These are phyloP conservation scores for Talpa occidentalis DNA, from an alignment of 2,113 vertebrate genomes.

Conservation along the genomic window DNA sequence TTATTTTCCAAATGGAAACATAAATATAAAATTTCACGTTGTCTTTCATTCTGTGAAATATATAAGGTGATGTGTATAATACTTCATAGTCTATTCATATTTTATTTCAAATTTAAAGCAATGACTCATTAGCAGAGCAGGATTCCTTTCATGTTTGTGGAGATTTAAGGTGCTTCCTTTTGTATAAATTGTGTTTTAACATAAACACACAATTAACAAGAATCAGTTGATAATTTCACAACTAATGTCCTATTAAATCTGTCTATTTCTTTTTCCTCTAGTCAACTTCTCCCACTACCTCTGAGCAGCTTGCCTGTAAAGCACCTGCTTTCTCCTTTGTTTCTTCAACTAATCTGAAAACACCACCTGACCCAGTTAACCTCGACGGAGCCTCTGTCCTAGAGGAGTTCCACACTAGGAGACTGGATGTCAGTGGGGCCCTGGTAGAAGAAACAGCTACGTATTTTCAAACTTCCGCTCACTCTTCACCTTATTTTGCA, in stretches of 20 bases:
- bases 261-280: constrained; percentile 85
- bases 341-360: constrained; percentile 87
- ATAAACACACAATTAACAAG: constrained; percentile 41
- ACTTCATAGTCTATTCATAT: not conserved
- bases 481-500: constrained; percentile 62
- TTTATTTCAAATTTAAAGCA: constrained; percentile 52
- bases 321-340: constrained; percentile 85
- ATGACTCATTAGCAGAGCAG: not conserved
- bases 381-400: constrained; percentile 81
- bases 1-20: constrained; percentile 14
- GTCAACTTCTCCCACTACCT: constrained; percentile 87
- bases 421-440: constrained; percentile 79
- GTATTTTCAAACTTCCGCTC: constrained; percentile 79
- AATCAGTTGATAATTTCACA: constrained; percentile 63
- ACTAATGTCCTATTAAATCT: constrained; percentile 76
- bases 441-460: constrained; percentile 82
- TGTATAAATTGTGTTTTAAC: constrained; percentile 54
- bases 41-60: not conserved
- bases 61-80: not conserved
- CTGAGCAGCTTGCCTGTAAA: constrained; percentile 87
- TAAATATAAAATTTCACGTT: not conserved
- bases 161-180: constrained; percentile 14
- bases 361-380: constrained; percentile 74
- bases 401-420: constrained; percentile 82
- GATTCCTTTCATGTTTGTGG: not conserved